Percentiles rank a stretch among this genome's conserved stretches.
Evolutionary conservation across 2,113 vertebrate genomes (phyloP).

Genomic region (Rhizomys pruinosus): DNA sequence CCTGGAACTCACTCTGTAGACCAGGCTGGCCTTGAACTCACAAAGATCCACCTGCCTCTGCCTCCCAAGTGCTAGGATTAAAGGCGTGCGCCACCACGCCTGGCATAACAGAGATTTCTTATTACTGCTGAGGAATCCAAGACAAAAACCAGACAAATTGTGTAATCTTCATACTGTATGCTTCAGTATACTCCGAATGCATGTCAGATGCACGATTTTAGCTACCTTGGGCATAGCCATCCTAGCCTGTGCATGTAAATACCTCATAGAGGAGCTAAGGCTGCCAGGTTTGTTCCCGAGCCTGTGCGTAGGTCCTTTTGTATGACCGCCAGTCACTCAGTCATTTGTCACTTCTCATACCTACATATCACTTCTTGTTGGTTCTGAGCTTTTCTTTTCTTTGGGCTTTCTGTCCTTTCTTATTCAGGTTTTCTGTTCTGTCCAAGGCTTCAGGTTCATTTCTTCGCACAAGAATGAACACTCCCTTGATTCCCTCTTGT

Average conservation of each 20-base stretch:
- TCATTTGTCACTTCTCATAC: neutral
- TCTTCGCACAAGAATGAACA: neutral
- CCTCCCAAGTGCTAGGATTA: no score
- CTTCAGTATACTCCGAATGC: neutral
- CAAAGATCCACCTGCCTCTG: no score
- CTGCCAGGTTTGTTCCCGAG: neutral
- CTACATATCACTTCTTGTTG: neutral
- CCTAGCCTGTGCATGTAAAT: neutral
- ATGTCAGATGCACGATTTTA: neutral
- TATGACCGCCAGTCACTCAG: neutral
- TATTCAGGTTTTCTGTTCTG: constrained; percentile 18
- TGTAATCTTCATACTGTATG: neutral
- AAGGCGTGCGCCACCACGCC: no score
- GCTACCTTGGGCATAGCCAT: neutral
- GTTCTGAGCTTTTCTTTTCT: neutral
- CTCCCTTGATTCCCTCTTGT: neutral
- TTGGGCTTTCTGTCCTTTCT: neutral
- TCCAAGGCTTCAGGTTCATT: neutral
- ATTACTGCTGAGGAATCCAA: neutral
- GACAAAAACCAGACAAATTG: neutral
- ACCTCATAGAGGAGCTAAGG: neutral
- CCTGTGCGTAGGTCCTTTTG: neutral
- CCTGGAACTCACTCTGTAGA: no score
- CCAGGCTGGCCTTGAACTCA: no score
- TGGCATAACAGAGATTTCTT: no score